phyloP scores from a whole-genome alignment of 2,888 invertebrate genomes.

The Galeopsomyia nigrocyanea region DNA sequence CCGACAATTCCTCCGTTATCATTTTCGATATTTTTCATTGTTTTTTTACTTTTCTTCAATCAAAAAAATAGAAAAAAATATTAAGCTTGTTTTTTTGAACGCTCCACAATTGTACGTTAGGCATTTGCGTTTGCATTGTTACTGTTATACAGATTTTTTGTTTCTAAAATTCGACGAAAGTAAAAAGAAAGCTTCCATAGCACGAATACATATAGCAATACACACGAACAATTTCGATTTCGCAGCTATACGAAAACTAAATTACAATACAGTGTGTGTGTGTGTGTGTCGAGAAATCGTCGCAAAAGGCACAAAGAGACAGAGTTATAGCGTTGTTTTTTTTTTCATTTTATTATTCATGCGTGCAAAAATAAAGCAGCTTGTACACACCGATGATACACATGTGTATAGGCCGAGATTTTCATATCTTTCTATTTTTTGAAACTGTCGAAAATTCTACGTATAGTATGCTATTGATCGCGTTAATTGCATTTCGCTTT shows the following conservation, averaged over 20 bases:
- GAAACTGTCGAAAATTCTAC: background rate
- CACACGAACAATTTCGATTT: too few relatives aligned
- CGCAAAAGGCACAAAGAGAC: constrained; percentile 42
- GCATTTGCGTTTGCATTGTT: constrained; percentile 28
- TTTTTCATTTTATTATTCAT: too few relatives aligned
- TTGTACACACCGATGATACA: background rate
- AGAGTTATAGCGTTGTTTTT: background rate
- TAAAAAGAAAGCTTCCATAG: background rate
- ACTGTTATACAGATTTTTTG: constrained; percentile 14
- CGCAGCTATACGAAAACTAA: too few relatives aligned
- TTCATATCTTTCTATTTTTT: background rate
- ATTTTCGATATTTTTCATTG: constrained; percentile 20
- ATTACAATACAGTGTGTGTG: too few relatives aligned
- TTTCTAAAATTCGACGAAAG: constrained; percentile 11
- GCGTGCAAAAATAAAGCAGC: too few relatives aligned
- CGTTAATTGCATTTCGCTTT: background rate
- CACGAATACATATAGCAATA: too few relatives aligned
- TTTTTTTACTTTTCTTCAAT: constrained; percentile 15
- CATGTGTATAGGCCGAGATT: background rate
- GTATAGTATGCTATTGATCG: background rate
- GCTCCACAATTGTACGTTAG: constrained; percentile 44
- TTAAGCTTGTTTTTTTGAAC: constrained; percentile 6
- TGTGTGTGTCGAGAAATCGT: background rate
- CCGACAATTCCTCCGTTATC: constrained; percentile 38
- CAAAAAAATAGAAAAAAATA: constrained; percentile 35